phyloP scores from a whole-genome alignment of 2,888 invertebrate genomes.

The Nomada fucata region DNA sequence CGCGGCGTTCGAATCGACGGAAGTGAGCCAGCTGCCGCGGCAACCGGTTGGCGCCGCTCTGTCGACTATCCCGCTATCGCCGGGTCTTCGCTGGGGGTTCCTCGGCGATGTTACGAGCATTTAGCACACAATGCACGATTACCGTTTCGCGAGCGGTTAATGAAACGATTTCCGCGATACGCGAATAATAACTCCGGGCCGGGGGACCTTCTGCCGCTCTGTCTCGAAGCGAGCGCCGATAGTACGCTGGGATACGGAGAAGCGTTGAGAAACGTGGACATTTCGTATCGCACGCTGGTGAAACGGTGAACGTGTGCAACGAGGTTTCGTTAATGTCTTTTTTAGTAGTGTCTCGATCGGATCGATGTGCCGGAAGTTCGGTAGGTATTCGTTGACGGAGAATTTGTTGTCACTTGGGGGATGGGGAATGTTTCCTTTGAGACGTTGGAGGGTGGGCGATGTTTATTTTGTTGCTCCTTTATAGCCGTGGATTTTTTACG shows the following conservation, averaged over 20 bases:
- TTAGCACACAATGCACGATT: constrained; percentile 71
- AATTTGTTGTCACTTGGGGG: too few relatives aligned
- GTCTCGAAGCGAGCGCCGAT: not conserved
- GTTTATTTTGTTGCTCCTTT: too few relatives aligned
- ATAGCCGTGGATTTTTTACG: too few relatives aligned
- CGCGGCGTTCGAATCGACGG: constrained; percentile 48
- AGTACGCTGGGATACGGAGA: not conserved
- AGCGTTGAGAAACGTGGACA: too few relatives aligned
- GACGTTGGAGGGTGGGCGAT: too few relatives aligned
- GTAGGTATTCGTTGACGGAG: too few relatives aligned
- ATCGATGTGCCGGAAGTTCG: too few relatives aligned
- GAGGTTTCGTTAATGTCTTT: too few relatives aligned
- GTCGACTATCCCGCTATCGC: constrained; percentile 47
- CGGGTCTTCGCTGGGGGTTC: constrained; percentile 59
- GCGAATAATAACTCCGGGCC: constrained; percentile 45
- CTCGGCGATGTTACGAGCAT: constrained; percentile 53
- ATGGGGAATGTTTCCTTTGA: too few relatives aligned
- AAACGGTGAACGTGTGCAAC: not conserved
- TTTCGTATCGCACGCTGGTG: too few relatives aligned
- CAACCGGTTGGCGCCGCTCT: constrained; percentile 60
- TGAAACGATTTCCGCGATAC: constrained; percentile 69
- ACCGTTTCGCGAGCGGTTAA: constrained; percentile 65
- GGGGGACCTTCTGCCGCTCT: constrained; percentile 9
- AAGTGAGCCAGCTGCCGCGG: constrained; percentile 57
- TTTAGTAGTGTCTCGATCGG: too few relatives aligned